Percentiles rank a stretch among this genome's conserved stretches.
phyloP scores from a whole-genome alignment of 2,888 invertebrate species.

The Eugnorisma glareosa region DNA sequence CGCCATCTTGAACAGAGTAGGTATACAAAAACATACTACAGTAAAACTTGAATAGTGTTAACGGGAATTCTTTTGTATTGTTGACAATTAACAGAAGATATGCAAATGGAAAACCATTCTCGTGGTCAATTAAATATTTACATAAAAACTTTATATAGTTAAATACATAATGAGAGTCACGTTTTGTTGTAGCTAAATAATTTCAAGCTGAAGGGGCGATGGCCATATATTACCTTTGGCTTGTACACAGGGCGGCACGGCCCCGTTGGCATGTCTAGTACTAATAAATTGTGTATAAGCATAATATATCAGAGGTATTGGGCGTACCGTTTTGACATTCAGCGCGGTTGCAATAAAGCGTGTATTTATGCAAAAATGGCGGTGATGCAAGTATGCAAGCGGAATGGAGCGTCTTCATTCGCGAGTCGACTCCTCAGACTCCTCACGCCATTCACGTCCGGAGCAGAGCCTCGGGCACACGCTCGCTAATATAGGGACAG shows the following conservation, averaged over 20 bases:
- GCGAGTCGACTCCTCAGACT: conserved; percentile 65
- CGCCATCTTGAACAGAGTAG: conserved; percentile 28
- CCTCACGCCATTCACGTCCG: conserved; percentile 78
- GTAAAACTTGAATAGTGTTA: conserved; percentile 23
- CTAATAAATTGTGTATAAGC: conserved; percentile 62
- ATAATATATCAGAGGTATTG: conserved; percentile 73
- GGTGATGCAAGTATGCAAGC: conserved; percentile 79
- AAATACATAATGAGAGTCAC: conserved; percentile 15
- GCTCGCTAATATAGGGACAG: conserved; percentile 56
- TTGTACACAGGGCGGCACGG: conserved; percentile 46
- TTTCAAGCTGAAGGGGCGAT: conserved; percentile 16
- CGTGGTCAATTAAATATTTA: conserved; percentile 37
- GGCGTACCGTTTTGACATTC: conserved; percentile 85
- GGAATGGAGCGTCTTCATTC: conserved; percentile 78
- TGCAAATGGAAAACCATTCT: conserved; percentile 52
- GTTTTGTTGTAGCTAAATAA: conserved; percentile 31
- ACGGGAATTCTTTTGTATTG: conserved; percentile 40
- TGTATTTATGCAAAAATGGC: conserved; percentile 84
- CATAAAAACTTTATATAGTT: conserved; percentile 39
- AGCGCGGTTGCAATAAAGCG: conserved; percentile 80
- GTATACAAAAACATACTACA: conserved; percentile 1
- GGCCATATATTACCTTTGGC: conserved; percentile 35
- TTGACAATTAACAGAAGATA: conserved; percentile 32
- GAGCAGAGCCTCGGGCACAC: conserved; percentile 72
- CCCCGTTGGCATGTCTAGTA: conserved; percentile 50